Evolutionary conservation across 2,888 invertebrate species (phyloP), one percentile per base, ranked within the genome.

Genomic region (Apamea anceps): DNA sequence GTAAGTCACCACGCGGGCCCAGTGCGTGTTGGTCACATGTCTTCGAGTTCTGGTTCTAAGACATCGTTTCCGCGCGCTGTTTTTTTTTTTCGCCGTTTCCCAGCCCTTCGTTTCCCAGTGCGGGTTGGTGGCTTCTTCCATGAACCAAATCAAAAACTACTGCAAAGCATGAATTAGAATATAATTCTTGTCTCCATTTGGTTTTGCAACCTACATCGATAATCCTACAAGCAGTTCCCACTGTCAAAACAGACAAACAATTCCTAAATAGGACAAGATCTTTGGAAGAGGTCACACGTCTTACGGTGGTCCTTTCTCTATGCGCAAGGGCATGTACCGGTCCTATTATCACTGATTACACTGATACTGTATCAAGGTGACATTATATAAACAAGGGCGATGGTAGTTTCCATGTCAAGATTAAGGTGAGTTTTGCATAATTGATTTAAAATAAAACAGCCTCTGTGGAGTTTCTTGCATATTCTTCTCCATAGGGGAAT

Each of bases 291-390:
- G 86, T 87, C 88, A 72, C 42, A 18, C 45, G 63, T 18, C 72
- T 51, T 37, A 72, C 42, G 45, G 45, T 51, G 25, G 63, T 85
- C 87, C 87, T 86, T 86, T 86, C 86, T 80, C 84, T 75, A 37
- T 13, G 67, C 51, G 48, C 86, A 88, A 87, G 88, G 87, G 86
- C 88, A 81, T 18, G 8, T 10, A 81, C 88, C 77, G 77, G 84
- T 83, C 63, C 54, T 57, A 77, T 84, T 88, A 87, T 86, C 87
- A 84, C 74, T 83, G 88, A 85, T 86, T 78, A 77, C 73, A 70
- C 71, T 79, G 80, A 88, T 84, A 86, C 70, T 8, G 51, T 80
- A 82, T 75, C 84, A 84, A 80, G 76, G 79, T 25, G 37, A 66
- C 79, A 73, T 85, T 84, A 76, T 75, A 60, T 77, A 77, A 75